These are phyloP conservation scores for Cheilosia grossa DNA, from an alignment of 2,888 invertebrate species.

Conservation along the genomic window DNA sequence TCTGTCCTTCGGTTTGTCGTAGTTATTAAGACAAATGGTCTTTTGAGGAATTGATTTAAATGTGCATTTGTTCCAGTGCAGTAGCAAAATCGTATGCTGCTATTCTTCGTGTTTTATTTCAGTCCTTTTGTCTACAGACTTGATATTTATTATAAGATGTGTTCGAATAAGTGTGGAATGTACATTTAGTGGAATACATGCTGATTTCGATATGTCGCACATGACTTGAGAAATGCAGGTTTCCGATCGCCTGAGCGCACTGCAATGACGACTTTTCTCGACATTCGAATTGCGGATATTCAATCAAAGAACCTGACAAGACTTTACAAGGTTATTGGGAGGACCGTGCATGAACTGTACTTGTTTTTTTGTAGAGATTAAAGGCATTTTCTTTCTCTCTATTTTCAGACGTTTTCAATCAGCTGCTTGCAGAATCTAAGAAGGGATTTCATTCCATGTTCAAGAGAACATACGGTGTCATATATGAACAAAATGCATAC, in stretches of 20 bases:
- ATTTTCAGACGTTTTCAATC: slow-evolving; percentile 92
- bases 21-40: slow-evolving; percentile 53
- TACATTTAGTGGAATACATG: too few relatives aligned
- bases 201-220: too few relatives aligned
- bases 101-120: background rate
- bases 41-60: slow-evolving; percentile 32
- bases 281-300: too few relatives aligned
- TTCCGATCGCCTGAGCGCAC: too few relatives aligned
- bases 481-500: slow-evolving; percentile 96
- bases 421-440: slow-evolving; percentile 91
- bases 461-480: slow-evolving; percentile 95
- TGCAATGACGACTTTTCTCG: too few relatives aligned
- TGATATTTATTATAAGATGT: too few relatives aligned
- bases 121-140: too few relatives aligned
- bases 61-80: slow-evolving; percentile 6
- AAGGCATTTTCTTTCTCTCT: background rate
- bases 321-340: too few relatives aligned
- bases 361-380: background rate
- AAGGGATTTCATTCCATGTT: slow-evolving; percentile 97
- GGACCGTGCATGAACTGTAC: too few relatives aligned
- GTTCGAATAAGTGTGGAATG: too few relatives aligned
- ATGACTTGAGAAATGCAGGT: too few relatives aligned
- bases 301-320: too few relatives aligned
- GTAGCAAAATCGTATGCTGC: background rate
- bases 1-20: slow-evolving; percentile 8